phyloP scores from a whole-genome alignment of 53 echinoderm and acorn worm species.

The Glandiceps talaboti region DNA sequence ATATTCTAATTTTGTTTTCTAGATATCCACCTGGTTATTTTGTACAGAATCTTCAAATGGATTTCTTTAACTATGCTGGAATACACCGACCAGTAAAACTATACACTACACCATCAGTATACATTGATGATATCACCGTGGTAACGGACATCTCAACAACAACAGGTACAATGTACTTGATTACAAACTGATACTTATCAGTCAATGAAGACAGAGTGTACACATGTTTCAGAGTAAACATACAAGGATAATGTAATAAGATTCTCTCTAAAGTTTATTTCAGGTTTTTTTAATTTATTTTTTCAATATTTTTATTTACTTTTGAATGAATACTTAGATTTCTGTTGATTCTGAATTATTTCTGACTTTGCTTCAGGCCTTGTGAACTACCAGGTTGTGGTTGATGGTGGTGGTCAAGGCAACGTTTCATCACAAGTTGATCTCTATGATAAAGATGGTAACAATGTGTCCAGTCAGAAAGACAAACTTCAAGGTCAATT shows the following conservation, averaged over 20 bases:
- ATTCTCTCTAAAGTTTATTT: too few relatives aligned
- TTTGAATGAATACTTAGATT: background rate
- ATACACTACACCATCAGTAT: slow-evolving; percentile 69
- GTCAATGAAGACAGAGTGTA: too few relatives aligned
- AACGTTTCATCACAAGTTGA: slow-evolving; percentile 21
- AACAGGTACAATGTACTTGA: too few relatives aligned
- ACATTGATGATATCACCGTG: slow-evolving; percentile 69
- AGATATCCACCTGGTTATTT: slow-evolving; percentile 77
- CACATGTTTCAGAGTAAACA: too few relatives aligned
- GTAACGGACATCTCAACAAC: slow-evolving; percentile 29
- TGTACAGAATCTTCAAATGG: slow-evolving; percentile 54
- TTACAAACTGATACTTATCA: too few relatives aligned
- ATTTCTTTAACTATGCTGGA: slow-evolving; percentile 94
- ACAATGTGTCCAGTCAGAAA: slow-evolving; percentile 11
- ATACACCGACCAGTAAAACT: slow-evolving; percentile 89
- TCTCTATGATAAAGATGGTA: slow-evolving; percentile 30
- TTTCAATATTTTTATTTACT: too few relatives aligned
- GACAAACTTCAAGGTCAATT: slow-evolving; percentile 23
- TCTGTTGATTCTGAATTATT: too few relatives aligned
- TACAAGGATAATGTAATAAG: too few relatives aligned
- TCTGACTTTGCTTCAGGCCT: slow-evolving; percentile 27
- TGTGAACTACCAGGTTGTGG: slow-evolving; percentile 38
- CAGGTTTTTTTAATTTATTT: background rate
- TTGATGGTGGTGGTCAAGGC: slow-evolving; percentile 11
- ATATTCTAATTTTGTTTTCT: background rate